These are phyloP conservation scores for Sphinx pinastri DNA, from an alignment of 2,888 invertebrate species.

Conservation along the genomic window DNA sequence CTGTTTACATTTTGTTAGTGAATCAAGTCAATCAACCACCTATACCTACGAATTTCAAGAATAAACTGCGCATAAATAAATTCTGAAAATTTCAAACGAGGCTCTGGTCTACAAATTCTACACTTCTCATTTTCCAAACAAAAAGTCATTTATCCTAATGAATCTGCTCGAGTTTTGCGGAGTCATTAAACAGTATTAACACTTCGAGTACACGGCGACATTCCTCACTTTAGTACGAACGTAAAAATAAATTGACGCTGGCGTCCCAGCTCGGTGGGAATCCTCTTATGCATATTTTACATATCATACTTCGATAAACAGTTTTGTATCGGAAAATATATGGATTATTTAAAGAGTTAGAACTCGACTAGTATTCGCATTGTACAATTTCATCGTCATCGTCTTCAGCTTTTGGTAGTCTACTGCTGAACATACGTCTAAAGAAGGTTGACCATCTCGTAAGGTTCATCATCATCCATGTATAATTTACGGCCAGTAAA, in stretches of 20 bases:
- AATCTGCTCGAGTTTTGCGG: not conserved
- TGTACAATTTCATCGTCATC: too few relatives aligned
- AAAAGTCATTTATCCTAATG: not conserved
- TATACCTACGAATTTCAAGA: too few relatives aligned
- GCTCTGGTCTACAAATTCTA: too few relatives aligned
- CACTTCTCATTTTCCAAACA: not conserved
- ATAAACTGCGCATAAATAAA: too few relatives aligned
- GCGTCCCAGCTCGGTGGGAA: not conserved
- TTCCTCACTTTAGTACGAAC: not conserved
- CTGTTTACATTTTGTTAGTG: too few relatives aligned
- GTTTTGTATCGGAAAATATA: conserved; percentile 35
- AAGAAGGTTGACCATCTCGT: too few relatives aligned
- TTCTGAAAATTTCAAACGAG: too few relatives aligned
- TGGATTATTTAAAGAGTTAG: not conserved
- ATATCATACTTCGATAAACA: conserved; percentile 37
- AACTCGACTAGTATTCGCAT: not conserved
- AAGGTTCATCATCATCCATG: not conserved
- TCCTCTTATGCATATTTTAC: conserved; percentile 42
- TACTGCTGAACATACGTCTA: too few relatives aligned
- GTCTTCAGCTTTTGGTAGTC: too few relatives aligned
- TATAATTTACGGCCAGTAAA: too few relatives aligned
- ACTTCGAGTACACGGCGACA: conserved; percentile 1
- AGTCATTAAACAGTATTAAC: not conserved
- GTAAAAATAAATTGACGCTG: conserved; percentile 12
- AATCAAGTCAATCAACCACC: too few relatives aligned